Evolutionary conservation across 2,797 vertebrate species (phyloP).

Genomic region (Sylvilagus floridanus): DNA sequence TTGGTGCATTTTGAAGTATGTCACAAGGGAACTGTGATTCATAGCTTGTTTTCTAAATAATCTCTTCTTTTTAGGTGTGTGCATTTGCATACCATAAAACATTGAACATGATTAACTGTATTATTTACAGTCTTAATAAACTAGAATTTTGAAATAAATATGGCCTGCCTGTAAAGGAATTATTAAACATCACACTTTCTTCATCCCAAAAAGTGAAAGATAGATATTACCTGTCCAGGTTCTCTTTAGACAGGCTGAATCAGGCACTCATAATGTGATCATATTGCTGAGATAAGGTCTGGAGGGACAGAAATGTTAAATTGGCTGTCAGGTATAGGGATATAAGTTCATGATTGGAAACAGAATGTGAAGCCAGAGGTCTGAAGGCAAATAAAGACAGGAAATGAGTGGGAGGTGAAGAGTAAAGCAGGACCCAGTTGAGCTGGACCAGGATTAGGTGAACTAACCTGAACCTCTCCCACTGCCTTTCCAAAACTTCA

Average conservation of each 20-base stretch:
- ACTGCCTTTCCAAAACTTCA: neutral
- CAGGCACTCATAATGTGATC: neutral
- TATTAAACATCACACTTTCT: conserved; percentile 52
- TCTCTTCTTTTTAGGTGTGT: conserved; percentile 38
- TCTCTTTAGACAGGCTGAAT: neutral
- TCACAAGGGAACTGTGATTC: conserved; percentile 26
- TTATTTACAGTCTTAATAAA: conserved; percentile 64
- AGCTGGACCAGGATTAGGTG: neutral
- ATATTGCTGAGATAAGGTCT: conserved; percentile 48
- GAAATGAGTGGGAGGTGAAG: neutral
- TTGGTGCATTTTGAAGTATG: neutral
- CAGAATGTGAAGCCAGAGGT: conserved; percentile 21
- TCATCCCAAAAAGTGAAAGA: conserved; percentile 57
- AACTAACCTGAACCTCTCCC: neutral
- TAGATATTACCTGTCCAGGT: conserved; percentile 38
- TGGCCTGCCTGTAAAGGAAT: conserved; percentile 1
- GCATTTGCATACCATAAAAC: conserved; percentile 56
- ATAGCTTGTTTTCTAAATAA: conserved; percentile 39
- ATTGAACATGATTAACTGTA: conserved; percentile 45
- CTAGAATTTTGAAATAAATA: conserved; percentile 56
- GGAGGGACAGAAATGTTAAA: conserved; percentile 48
- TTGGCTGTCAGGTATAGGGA: conserved; percentile 16
- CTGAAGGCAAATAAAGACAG: conserved; percentile 33
- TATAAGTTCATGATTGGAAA: conserved; percentile 25
- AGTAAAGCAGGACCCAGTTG: neutral